phyloP scores from a whole-genome alignment of 2,888 invertebrate species.

The Augiades crinisus region DNA sequence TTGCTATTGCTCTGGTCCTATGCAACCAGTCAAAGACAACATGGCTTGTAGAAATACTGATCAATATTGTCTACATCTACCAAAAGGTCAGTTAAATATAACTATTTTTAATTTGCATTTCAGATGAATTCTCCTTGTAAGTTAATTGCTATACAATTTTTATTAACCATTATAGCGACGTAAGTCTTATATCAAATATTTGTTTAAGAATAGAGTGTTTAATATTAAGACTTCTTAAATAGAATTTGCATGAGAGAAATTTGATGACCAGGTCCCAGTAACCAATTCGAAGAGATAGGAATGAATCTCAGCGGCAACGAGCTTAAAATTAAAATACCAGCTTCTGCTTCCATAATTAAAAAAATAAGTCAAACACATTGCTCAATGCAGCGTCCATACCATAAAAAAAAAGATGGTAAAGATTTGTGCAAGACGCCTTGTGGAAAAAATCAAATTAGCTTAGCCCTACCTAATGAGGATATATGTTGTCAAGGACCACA shows the following conservation, averaged over 20 bases:
- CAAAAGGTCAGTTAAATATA: conserved; percentile 56
- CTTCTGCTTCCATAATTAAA: conserved; percentile 63
- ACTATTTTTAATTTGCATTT: conserved; percentile 21
- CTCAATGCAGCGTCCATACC: conserved; percentile 60
- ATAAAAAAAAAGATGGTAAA: conserved; percentile 42
- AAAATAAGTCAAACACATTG: conserved; percentile 73
- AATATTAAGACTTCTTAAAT: not conserved
- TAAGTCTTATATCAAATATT: too few relatives aligned
- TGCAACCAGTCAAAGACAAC: conserved; percentile 44
- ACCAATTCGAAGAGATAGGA: conserved; percentile 74
- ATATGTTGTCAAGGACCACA: conserved; percentile 58
- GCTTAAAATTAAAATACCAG: conserved; percentile 72
- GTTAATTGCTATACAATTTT: not conserved
- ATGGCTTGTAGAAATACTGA: conserved; percentile 69
- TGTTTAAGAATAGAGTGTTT: too few relatives aligned
- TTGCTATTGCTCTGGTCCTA: conserved; percentile 67
- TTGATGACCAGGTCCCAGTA: conserved; percentile 74
- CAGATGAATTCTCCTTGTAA: not conserved
- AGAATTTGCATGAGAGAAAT: conserved; percentile 32
- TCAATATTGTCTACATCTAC: conserved; percentile 69
- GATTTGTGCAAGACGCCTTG: conserved; percentile 62
- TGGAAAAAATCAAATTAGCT: conserved; percentile 69
- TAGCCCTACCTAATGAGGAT: conserved; percentile 59
- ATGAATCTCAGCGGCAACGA: conserved; percentile 67
- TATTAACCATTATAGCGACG: too few relatives aligned